These are phyloP conservation scores for Synergus gifuensis DNA, from an alignment of 2,888 invertebrate species.

Conservation along the genomic window DNA sequence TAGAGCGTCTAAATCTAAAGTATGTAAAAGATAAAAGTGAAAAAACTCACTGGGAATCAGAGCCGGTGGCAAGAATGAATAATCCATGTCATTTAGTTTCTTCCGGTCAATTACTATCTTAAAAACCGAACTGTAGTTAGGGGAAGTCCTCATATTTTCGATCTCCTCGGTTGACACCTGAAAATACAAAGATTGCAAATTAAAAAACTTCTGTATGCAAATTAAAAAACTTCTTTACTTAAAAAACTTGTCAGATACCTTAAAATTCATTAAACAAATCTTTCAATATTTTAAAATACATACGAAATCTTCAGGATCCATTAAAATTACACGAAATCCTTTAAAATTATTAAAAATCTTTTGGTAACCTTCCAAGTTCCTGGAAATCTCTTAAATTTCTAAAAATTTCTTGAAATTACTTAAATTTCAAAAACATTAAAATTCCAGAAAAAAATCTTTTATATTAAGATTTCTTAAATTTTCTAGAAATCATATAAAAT, in stretches of 20 bases:
- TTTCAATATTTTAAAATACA: too few species aligned
- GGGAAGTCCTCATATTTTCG: conserved; percentile 81
- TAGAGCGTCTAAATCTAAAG: conserved; percentile 40
- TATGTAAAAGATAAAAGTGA: conserved; percentile 13
- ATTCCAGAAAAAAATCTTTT: too few species aligned
- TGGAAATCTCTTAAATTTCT: too few species aligned
- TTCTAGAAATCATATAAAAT: too few species aligned
- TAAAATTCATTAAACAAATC: too few species aligned
- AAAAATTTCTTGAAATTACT: too few species aligned
- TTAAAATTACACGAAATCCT: too few species aligned
- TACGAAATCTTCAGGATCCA: too few species aligned
- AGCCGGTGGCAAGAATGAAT: conserved; percentile 65
- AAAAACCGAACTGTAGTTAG: conserved; percentile 86
- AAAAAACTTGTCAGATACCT: background rate
- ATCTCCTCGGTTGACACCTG: conserved; percentile 82
- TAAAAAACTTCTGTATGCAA: background rate
- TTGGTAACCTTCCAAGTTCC: too few species aligned
- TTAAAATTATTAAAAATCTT: too few species aligned
- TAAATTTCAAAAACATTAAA: too few species aligned
- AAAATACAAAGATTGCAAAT: conserved; percentile 61
- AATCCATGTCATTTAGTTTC: conserved; percentile 79
- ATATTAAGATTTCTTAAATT: too few species aligned
- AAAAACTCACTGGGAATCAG: conserved; percentile 71
- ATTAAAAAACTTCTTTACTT: conserved; percentile 1
- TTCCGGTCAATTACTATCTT: conserved; percentile 83